Evolutionary conservation across 2,888 invertebrate genomes (phyloP), one percentile per base, ranked within the genome.

Genomic region (Lymantria dispar): DNA sequence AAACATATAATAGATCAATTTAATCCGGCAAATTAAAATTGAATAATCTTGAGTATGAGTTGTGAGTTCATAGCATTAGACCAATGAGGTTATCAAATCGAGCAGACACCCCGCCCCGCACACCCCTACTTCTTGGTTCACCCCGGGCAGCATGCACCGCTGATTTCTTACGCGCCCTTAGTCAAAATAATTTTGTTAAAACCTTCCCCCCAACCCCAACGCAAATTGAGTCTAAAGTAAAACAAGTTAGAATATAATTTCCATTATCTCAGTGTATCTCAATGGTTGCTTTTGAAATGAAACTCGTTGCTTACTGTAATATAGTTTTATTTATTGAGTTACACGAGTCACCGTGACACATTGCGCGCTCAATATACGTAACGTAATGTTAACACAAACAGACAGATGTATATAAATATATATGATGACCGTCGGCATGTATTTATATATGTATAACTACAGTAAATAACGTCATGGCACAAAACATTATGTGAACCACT

Each of bases 351-450:
- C 80, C 83, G 85, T 83, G 85, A 87, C 86, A 89, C 81, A 81
- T 83, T 77, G 84, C 82, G 84, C 82, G 76, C 85, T 85, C 83
- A 78, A 80, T 83, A 82, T 86, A 88, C 88, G n/a, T n/a, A 22
- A 87, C 80, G 78, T 73, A 82, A 83, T 87, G 87, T 85, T 84
- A 90, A 89, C 87, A 77, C 85, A 87, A 89, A 85, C 80, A 80
- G 80, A 87, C 80, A 83, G 84, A 78, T 84, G 83, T 85, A 84
- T 70, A 78, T 80, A 80, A 87, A 87, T 85, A 88, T 87, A 87
- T 48, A 33, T 33, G 30, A 30, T 45, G 44, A 45, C 48, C 47
- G 48, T 48, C 45, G 42, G 45, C 85, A 80, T 80, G 43, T 67
- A 76, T 79, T n/a, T n/a, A n/a, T n/a, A n/a, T n/a, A n/a, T n/a